Evolutionary conservation across 30 jellyfish, hydroid and myxozoan species (phyloP), one percentile per base, ranked within the genome.

Genomic region (Hydractinia echinata): DNA sequence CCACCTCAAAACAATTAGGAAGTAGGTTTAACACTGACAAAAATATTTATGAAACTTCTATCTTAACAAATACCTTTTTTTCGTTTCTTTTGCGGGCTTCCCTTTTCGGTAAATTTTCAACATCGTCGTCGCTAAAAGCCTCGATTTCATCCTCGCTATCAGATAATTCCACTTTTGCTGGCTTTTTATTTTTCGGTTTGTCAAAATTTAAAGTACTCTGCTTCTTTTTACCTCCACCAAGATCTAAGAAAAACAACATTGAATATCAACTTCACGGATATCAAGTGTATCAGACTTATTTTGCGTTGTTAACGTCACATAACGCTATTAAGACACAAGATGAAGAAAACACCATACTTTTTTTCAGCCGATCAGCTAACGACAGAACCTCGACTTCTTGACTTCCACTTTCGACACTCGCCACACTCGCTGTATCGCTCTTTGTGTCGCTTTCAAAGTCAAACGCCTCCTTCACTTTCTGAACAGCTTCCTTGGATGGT

Each of bases 341-440:
- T 30, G 44, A 72, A 72, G n/a, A 39, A 39, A 50, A 49, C 15
- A 76, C 8, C 79, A 48, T 84, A 90, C 97, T 82, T 90, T 81
- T 86, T 87, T 86, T 91, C 53, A 91, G 77, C 53, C 97, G 60
- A 8, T 91, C 97, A 51, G 94, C 90, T 19, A 91, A 81, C 14
- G 95, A 85, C 83, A 91, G 19, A n/a, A 79, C 81, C 56, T 82
- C 89, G 49, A 13, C 81, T 71, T 48, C 51, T 39, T 51, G 54
- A 10, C 51, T 58, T 53, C 55, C 76, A 54, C 13, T 53, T 50
- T 51, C 79, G 1, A 48, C 53, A 76, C 79, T 48, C 49, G 39
- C 51, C 10, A 52, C 78, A 19, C 77, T 55, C 4, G 61, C 77
- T 19, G 82, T 53, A 5, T 77, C 85, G 58, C 85, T 77, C 16